Conservation (phyloP, 2,113 vertebrate genomes). For the Engystomops pustulosus region DNA sequence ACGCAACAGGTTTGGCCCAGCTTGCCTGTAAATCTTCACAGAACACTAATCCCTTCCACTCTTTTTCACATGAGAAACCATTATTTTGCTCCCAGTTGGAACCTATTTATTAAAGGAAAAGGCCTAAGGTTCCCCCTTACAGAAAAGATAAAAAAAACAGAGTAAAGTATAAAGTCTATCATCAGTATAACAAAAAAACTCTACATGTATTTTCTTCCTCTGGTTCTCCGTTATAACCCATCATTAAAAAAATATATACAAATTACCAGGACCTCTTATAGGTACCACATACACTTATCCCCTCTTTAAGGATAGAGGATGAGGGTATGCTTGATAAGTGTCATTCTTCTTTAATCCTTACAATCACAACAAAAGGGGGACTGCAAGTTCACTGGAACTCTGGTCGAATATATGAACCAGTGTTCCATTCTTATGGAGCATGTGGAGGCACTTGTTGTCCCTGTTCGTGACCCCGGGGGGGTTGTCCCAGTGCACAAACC, state of each 20-base stretch:
- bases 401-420: too few species aligned
- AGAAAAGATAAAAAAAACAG: background rate
- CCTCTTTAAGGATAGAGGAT: too few species aligned
- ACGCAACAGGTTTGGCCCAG: constrained; percentile 22
- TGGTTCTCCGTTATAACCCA: background rate
- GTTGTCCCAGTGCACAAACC: too few species aligned
- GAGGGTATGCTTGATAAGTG: too few species aligned
- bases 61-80: background rate
- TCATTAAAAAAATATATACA: too few species aligned
- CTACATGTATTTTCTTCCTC: background rate
- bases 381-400: too few species aligned
- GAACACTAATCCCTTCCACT: constrained; percentile 34
- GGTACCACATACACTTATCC: too few species aligned
- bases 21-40: constrained; percentile 23
- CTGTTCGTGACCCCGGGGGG: too few species aligned
- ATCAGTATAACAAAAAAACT: background rate
- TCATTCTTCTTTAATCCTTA: too few species aligned
- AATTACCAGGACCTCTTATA: background rate
- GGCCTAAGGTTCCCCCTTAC: background rate
- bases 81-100: constrained; percentile 20
- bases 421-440: too few species aligned
- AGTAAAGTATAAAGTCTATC: background rate
- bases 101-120: constrained; percentile 23
- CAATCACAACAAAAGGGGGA: too few species aligned
- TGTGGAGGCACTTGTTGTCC: too few species aligned